Percentiles rank a stretch among this genome's conserved stretches.
These are phyloP conservation scores for Microcebus ravelobensis DNA, from an alignment of 2,113 vertebrate species.

Conservation along the genomic window DNA sequence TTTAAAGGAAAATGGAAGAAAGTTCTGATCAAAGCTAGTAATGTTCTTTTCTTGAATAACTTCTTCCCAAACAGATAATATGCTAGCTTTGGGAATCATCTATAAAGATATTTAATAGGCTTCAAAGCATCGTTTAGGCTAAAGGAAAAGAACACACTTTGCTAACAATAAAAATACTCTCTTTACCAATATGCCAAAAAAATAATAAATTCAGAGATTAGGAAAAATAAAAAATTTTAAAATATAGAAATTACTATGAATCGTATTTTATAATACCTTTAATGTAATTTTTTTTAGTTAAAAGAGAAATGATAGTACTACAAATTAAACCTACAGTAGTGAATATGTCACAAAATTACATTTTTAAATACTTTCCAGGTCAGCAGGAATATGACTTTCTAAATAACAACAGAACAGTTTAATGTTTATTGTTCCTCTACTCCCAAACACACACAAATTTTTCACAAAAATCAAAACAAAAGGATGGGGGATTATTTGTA, in stretches of 20 bases:
- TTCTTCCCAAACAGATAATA: conserved; percentile 15
- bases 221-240: conserved; percentile 46
- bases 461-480: conserved; percentile 27
- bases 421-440: background rate
- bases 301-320: conserved; percentile 21
- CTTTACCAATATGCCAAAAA: background rate
- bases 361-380: conserved; percentile 20
- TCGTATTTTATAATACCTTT: background rate
- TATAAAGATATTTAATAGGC: background rate
- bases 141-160: background rate
- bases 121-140: background rate
- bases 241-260: conserved; percentile 42
- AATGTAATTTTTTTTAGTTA: background rate
- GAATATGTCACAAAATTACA: conserved; percentile 4
- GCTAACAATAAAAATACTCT: conserved; percentile 14
- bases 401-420: conserved; percentile 2
- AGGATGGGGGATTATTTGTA: background rate
- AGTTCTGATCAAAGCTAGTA: background rate
- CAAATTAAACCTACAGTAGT: conserved; percentile 1
- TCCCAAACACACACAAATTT: background rate
- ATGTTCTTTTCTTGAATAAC: background rate
- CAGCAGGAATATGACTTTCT: background rate
- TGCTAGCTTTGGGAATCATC: background rate
- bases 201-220: background rate
- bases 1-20: conserved; percentile 16